Base-by-base conservation (phyloP, 2,797 vertebrate genomes). In the Otus scops region DNA sequence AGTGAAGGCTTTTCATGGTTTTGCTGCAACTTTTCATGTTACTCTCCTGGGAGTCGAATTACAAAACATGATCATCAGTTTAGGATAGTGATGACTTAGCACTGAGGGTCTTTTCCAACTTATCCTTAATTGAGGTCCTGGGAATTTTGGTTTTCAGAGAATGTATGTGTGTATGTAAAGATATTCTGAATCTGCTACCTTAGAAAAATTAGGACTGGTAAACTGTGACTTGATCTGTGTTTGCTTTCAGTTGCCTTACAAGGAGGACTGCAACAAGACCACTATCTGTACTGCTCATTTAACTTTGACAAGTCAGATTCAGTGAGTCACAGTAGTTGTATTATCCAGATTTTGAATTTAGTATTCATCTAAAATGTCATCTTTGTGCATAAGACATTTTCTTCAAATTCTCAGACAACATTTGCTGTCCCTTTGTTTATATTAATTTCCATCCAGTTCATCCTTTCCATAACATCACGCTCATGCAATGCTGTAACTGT, bases 191-290 rank as follows among this genome's bases (percentile, higher is more conserved):
- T 36, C 38, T 74, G 77, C 41, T 36, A 0, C 27, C 16, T 89
- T n/a, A 50, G 60, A 53, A 60, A 76, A 74, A 64, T 9, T 2
- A 64, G 20, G 53, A 11, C 11, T 57, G 26, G 65, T 93, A 59
- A 20, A 57, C 18, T 60, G 11, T 48, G 65, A 61, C 17, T 41
- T 69, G 21, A 24, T 63, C 45, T 53, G 36, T 93, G 64, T 85
- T 93, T 96, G 67, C 17, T 96, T 93, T 53, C 95, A 98, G 98
- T 94, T 98, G 88, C 82, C 89, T 23, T 98, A 97, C 38, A 88
- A 97, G 94, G 97, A 97, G 89, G 93, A 97, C 47, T 98, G 98
- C 90, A 73, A 19, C 16, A 78, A 97, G 56, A 80, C 71, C 69
- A 22, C 63, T 23, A 39, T 60, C 22, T 99, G 98, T 82, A 23